phyloP scores from a whole-genome alignment of 2,888 invertebrate genomes.

The Odontothrips loti region DNA sequence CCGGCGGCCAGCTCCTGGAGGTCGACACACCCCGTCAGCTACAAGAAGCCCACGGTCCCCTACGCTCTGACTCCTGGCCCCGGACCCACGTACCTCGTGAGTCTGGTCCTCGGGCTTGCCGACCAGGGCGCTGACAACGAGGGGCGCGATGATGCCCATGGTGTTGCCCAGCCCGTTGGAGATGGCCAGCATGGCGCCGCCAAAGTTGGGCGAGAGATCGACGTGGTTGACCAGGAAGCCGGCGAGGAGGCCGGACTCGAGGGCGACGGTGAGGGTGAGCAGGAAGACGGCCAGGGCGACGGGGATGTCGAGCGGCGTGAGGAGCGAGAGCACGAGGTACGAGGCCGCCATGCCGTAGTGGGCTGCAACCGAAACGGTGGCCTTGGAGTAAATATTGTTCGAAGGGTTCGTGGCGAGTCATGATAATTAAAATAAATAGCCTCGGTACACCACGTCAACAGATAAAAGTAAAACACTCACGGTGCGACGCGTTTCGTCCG shows the following conservation, averaged over 20 bases:
- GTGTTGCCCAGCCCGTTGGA: slow-evolving; percentile 75
- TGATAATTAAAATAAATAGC: too few relatives aligned
- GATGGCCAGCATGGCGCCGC: slow-evolving; percentile 79
- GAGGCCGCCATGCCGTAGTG: neutral
- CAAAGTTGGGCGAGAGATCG: slow-evolving; percentile 77
- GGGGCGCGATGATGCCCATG: slow-evolving; percentile 73
- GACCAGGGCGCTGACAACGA: slow-evolving; percentile 45
- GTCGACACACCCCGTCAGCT: neutral
- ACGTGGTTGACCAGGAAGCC: slow-evolving; percentile 68
- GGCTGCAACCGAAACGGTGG: neutral
- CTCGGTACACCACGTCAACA: too few relatives aligned
- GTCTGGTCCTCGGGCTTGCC: neutral
- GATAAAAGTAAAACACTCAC: too few relatives aligned
- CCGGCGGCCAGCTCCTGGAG: neutral
- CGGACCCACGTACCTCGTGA: neutral
- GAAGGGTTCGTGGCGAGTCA: too few relatives aligned
- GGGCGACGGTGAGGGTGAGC: slow-evolving; percentile 66
- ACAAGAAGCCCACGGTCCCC: neutral
- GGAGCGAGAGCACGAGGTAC: neutral
- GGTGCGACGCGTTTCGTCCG: too few relatives aligned
- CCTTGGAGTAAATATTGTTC: too few relatives aligned
- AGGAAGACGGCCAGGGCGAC: slow-evolving; percentile 50
- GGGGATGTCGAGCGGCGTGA: neutral
- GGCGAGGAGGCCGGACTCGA: slow-evolving; percentile 69
- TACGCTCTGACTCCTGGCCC: neutral